A percentile compares a stretch with the other conserved stretches of the same genome.
These are phyloP conservation scores for Drosophila pullipes DNA, from an alignment of 2,888 invertebrate genomes.

Conservation along the genomic window DNA sequence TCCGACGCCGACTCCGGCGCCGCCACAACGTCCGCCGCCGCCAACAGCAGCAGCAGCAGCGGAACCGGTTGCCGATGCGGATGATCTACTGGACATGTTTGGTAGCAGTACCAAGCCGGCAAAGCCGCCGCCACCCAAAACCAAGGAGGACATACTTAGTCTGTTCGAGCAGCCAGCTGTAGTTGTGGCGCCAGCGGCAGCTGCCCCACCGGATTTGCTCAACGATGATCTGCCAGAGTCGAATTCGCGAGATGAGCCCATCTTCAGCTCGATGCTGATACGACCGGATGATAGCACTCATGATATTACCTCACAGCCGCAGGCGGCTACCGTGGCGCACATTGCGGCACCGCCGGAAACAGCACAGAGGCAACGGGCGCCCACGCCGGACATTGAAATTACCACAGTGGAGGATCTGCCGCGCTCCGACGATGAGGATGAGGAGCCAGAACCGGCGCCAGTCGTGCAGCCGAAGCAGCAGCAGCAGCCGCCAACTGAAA, in stretches of 20 bases:
- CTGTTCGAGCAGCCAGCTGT: conserved; percentile 85
- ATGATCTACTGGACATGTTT: conserved; percentile 87
- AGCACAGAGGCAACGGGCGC: conserved; percentile 78
- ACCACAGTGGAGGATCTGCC: conserved; percentile 85
- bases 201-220: conserved; percentile 87
- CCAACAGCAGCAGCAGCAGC: conserved; percentile 49
- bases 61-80: conserved; percentile 69
- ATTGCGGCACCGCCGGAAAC: conserved; percentile 78
- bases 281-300: conserved; percentile 84
- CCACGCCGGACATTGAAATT: conserved; percentile 85
- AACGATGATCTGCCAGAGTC: conserved; percentile 86
- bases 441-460: conserved; percentile 73
- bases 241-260: conserved; percentile 70
- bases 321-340: conserved; percentile 78
- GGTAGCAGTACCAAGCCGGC: conserved; percentile 85
- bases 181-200: conserved; percentile 68
- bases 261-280: conserved; percentile 82
- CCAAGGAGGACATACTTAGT: conserved; percentile 88
- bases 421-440: conserved; percentile 84
- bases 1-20: conserved; percentile 58
- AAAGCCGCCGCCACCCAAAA: conserved; percentile 86
- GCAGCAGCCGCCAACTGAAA: conserved; percentile 32
- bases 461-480: conserved; percentile 16
- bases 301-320: conserved; percentile 84
- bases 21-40: conserved; percentile 82